Evolutionary conservation across 2,113 vertebrate species (phyloP).

Genomic region (Spermophilus dauricus): DNA sequence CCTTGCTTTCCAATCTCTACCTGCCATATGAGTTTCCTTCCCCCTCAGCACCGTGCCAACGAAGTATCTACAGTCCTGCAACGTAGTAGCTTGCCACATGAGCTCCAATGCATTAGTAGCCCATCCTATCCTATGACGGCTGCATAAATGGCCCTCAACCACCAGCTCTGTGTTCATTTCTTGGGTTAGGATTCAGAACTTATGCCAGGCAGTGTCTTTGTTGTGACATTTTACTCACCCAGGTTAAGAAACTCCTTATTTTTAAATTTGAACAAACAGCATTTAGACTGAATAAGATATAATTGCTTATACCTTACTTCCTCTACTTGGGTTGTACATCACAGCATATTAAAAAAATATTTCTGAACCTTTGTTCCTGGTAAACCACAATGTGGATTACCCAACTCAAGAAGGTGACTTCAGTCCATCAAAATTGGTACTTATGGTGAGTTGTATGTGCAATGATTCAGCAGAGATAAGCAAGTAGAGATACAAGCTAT

Average conservation of each 20-base stretch:
- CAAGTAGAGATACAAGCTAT: too few species aligned
- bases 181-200: neutral
- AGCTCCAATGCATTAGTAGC: neutral
- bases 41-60: neutral
- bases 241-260: neutral
- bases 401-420: neutral
- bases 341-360: neutral
- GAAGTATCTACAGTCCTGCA: accelerated
- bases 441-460: neutral
- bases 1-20: slow-evolving; percentile 36
- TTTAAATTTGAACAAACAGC: neutral
- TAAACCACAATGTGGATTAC: neutral
- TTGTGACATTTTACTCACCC: neutral
- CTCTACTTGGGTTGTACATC: accelerated
- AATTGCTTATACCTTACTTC: neutral
- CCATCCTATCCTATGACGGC: neutral
- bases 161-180: neutral
- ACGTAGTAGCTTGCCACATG: neutral
- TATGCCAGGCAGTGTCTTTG: neutral
- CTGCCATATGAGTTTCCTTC: neutral
- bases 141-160: neutral
- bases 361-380: neutral
- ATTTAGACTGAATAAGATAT: neutral
- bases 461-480: neutral
- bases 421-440: neutral